Evolutionary conservation across 35 echinoderm and acorn worm species (phyloP), one percentile per base, ranked within the genome.

Genomic region (Acanthaster planci): DNA sequence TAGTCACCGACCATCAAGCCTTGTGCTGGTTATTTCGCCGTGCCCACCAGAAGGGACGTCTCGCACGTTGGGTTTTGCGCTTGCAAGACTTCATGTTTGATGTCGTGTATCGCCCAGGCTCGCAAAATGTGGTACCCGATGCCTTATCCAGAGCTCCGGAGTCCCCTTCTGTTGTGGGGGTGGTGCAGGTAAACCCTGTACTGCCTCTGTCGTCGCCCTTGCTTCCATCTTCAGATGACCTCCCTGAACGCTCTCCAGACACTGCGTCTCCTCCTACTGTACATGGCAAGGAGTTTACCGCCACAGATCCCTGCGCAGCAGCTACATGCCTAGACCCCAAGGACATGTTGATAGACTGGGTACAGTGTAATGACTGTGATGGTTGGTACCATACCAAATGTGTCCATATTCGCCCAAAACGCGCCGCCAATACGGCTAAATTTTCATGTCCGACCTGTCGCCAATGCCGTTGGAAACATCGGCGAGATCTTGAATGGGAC

Each of bases 1-100:
- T 87, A 37, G 76, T 78, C 5, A 87, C 85, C 15, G 85, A 87
- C 76, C 67, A 87, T 40, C 77, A 80, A 31, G 76, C 85, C 18
- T 77, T 87, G 7, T 77, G 75, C 21, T 87, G 85, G 85, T 31
- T 87, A 50, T 32, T 80, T 23, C 34, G 36, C 29, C 56, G 60
- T 23, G 44, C 32, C 15, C 52, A 80, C 5, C 26, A 15, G 22
- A 47, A 51, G 18, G 51, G 53, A 19, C 8, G 76, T 59, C 76
- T 87, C 2, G 44, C 42, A n/a, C 39, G 85, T 1, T 87, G 85
- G 85, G 31, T 78, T 27, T 37, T 87, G 27, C 8, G 76, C 38
- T 38, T 87, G 12, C 85, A 87, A 39, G 35, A 37, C 77, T 87
- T 21, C 47, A 10, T 9, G 7, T 79, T 87, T 52, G 39, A 87